Evolutionary conservation across 2,797 vertebrate species (phyloP).

Genomic region (Danio kyathit): DNA sequence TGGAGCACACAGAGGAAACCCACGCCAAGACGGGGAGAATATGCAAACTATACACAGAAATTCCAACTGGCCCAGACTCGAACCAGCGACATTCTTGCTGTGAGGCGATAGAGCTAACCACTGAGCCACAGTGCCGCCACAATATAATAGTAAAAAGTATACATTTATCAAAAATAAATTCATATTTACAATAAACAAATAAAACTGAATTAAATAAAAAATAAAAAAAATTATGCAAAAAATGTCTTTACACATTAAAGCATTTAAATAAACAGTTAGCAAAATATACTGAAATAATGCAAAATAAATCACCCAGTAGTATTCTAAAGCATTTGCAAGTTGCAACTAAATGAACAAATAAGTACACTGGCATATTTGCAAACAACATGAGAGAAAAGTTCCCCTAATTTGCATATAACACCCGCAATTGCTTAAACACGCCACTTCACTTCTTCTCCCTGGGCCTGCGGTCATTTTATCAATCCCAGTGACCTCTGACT

Average conservation of each 20-base stretch:
- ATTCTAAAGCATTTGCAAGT: background rate
- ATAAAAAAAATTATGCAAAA: background rate
- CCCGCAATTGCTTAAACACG: background rate
- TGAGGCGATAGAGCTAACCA: too few species aligned
- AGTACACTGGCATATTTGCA: background rate
- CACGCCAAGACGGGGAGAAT: too few species aligned
- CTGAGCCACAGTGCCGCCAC: too few species aligned
- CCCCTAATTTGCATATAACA: background rate
- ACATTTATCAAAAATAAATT: too few species aligned
- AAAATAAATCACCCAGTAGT: background rate
- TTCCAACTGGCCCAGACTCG: too few species aligned
- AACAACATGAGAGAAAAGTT: background rate
- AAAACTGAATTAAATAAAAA: too few species aligned
- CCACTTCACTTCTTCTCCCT: background rate
- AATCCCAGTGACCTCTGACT: slow-evolving; percentile 26
- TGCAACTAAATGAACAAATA: background rate
- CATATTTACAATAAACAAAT: too few species aligned
- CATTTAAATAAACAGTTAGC: background rate
- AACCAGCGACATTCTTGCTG: too few species aligned
- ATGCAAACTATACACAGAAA: too few species aligned
- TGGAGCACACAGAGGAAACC: too few species aligned
- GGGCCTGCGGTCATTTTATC: background rate
- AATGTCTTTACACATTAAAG: background rate
- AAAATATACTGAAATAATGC: too few species aligned
- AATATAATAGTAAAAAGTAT: too few species aligned